Evolutionary conservation across 1,140 invertebrate species (phyloP).

Genomic region (Polypedilum pembai): DNA sequence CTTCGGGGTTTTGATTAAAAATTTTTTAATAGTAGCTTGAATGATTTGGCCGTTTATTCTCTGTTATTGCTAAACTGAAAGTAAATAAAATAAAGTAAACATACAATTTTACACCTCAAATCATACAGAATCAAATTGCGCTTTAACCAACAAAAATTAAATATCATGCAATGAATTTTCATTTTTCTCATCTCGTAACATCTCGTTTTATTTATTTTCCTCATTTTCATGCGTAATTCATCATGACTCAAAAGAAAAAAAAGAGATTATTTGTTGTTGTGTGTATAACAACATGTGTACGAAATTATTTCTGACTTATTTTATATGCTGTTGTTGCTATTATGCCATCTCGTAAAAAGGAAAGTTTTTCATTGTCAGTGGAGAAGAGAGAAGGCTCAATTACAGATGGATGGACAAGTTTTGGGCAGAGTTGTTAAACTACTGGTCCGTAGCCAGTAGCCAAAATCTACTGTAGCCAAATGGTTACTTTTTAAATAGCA

Average conservation of each 20-base stretch:
- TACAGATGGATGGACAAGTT: not conserved
- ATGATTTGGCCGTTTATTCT: not conserved
- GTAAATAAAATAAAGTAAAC: not conserved
- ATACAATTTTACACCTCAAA: too few species aligned
- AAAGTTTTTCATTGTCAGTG: conserved; percentile 21
- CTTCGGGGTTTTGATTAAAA: not conserved
- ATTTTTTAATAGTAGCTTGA: not conserved
- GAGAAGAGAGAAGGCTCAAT: conserved; percentile 14
- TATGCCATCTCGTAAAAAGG: not conserved
- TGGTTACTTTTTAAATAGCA: too few species aligned
- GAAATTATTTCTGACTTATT: too few species aligned
- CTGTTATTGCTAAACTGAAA: not conserved
- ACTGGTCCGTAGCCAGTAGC: too few species aligned
- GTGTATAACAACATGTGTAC: too few species aligned
- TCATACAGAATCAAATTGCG: too few species aligned
- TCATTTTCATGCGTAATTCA: not conserved
- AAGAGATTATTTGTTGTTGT: not conserved
- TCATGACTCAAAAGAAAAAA: not conserved
- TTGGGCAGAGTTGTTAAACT: not conserved
- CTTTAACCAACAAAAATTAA: not conserved
- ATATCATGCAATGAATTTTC: conserved; percentile 11
- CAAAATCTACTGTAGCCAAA: too few species aligned
- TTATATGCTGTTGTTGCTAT: too few species aligned
- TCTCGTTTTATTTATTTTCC: not conserved
- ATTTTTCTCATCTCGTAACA: not conserved